Base-by-base conservation (phyloP, 2,888 invertebrate species). In the Drosophila quasianomalipes region DNA sequence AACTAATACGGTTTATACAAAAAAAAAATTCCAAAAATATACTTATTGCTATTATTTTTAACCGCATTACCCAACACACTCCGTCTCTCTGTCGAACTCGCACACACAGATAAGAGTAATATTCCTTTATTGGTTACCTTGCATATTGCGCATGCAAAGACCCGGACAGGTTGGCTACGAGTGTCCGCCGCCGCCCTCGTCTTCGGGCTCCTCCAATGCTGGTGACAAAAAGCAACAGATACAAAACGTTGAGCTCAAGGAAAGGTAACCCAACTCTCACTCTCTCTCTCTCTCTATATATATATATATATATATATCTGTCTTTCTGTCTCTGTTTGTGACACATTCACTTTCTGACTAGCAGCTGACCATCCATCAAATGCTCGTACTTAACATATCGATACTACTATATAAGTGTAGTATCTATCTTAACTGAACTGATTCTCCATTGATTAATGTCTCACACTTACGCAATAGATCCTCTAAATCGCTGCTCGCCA, bases 121-220 rank as follows among this genome's bases (percentile, higher is more conserved):
- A 93, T 98, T 99, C 94, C 96, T 99, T 92, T 97, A 97, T 94
- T 99, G 99, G 98, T 95, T 99, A 94, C 99, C 99, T 91, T 98
- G 98, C 96, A 94, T 99, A 91, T 95, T 99, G 93, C 96, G 99
- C 92, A 99, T 99, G 99, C 96, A 96, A 92, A 95, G 96, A 92
- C 95, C 96, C 82, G 96, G 95, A 91, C 94, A 95, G 92, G 94
- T 93, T 81, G 94, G 94, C 79, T 94, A 93, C 83, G 93, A 93
- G 87, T 93, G 93, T 86, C 93, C 93, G 76, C 92, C 92, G 71
- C 95, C 95, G 70, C 94, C 95, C 86, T 94, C 92, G 90, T 92
- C 95, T 70, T 94, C 97, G 92, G 95, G 97, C 93, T 91, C 94
- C 94, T 91, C 92, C 33, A 88, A 74, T 65, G 89, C 85, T 79